phyloP scores from a whole-genome alignment of 1,140 invertebrate genomes.

The Glossosoma conforme region DNA sequence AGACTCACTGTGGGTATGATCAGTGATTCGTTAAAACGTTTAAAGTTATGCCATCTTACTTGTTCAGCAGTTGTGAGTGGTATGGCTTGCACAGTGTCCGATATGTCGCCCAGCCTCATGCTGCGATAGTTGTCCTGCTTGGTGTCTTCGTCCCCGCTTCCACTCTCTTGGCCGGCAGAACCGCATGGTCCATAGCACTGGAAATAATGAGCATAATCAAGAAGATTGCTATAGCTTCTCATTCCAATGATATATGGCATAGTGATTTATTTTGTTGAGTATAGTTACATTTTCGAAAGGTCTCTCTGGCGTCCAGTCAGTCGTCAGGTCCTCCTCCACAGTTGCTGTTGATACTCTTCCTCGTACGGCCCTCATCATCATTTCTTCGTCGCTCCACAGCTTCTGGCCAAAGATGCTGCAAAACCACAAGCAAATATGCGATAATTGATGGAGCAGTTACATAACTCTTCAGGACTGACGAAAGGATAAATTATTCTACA shows the following conservation, averaged over 20 bases:
- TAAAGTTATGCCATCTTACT: too few species aligned
- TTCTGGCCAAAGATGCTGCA: constrained; percentile 46
- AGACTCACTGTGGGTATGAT: too few species aligned
- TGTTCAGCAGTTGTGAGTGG: constrained; percentile 29
- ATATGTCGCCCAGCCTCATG: constrained; percentile 20
- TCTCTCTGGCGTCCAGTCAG: constrained; percentile 86
- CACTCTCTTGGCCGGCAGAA: constrained; percentile 3
- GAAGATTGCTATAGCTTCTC: too few species aligned
- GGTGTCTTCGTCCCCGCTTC: constrained; percentile 10
- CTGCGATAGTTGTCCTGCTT: constrained; percentile 24
- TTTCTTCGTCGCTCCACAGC: constrained; percentile 52
- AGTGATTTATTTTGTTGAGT: too few species aligned
- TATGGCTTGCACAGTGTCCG: constrained; percentile 12
- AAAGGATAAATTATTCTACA: too few species aligned
- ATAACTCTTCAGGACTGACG: too few species aligned
- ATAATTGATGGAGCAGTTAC: too few species aligned
- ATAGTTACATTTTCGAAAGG: constrained; percentile 82
- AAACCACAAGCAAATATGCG: not conserved
- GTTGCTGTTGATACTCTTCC: constrained; percentile 42
- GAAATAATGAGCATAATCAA: too few species aligned
- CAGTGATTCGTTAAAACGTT: too few species aligned
- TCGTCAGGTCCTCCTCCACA: constrained; percentile 69
- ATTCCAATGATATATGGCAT: too few species aligned
- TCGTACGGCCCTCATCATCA: constrained; percentile 39
- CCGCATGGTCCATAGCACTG: constrained; percentile 27